These are phyloP conservation scores for Chiloscyllium punctatum DNA, from an alignment of 2,797 vertebrate species.

Conservation along the genomic window DNA sequence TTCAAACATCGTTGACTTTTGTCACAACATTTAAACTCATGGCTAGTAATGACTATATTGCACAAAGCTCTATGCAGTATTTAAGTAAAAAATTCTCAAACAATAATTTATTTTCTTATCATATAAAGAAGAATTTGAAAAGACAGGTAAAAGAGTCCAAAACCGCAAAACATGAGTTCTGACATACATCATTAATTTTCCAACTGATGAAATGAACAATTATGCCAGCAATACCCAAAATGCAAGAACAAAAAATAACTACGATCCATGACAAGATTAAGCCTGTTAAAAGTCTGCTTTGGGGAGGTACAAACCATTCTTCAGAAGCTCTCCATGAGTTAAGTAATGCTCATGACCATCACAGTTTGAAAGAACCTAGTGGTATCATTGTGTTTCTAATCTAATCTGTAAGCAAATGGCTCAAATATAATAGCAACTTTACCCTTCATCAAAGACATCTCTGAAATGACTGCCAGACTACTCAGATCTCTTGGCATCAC, in stretches of 20 bases:
- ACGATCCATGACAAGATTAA: not conserved
- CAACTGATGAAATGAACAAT: not conserved
- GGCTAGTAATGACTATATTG: not conserved
- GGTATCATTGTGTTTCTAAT: not conserved
- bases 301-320: not conserved
- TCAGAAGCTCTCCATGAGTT: not conserved
- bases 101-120: not conserved
- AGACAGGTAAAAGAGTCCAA: not conserved
- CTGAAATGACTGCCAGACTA: too few relatives aligned
- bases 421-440: not conserved
- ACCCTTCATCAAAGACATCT: too few relatives aligned
- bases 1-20: not conserved
- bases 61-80: not conserved
- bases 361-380: not conserved
- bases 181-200: not conserved
- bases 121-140: not conserved
- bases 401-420: not conserved
- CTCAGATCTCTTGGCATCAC: too few relatives aligned
- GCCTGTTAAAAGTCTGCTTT: not conserved
- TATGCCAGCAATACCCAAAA: not conserved
- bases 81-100: not conserved
- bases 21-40: not conserved
- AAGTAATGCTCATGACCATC: not conserved
- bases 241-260: too few relatives aligned
- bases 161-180: too few relatives aligned